Evolutionary conservation across 2,888 invertebrate genomes (phyloP), one percentile per base, ranked within the genome.

Genomic region (Athrips mouffetella): DNA sequence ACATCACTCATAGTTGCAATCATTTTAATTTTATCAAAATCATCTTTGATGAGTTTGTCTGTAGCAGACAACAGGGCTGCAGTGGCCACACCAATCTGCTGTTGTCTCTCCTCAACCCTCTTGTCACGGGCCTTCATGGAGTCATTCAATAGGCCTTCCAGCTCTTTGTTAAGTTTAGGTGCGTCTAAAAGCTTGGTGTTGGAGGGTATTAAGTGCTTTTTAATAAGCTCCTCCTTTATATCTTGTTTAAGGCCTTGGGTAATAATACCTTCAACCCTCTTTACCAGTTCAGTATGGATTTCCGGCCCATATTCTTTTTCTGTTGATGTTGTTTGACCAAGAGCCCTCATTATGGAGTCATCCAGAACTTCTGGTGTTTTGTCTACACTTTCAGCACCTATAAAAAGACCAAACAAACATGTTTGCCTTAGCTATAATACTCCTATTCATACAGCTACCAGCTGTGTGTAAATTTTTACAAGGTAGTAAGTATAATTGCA

Each of bases 281-380:
- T 40, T 13, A 47, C 40, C 31, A 47, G 39, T 23, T 47, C 47
- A 10, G 40, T 23, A 31, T 47, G 47, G 23, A 47, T 40, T 7
- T 40, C 47, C 13, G 39, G 30, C 31, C 47, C 47, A 47, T 47
- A 47, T 29, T 40, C 39, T 30, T 47, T 47, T 30, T 30, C 30
- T 40, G 30, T 30, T 10, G 30, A 30, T 21, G 15, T 31, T 10
- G 47, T 41, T 20, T 47, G 30, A 47, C 40, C 40, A 20, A 47
- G 47, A 47, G 41, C 47, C 40, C 20, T 40, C 4, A 47, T 31
- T 21, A 47, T 47, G 7, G 30, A 30, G 15, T 40, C 47, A 41
- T 47, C 47, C 31, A 47, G 25, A 6, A 25, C 8, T 25, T 25
- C 25, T 25, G 4, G 4, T 25, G 25, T 35, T 11, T 45, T 33